phyloP scores from a whole-genome alignment of 2,888 invertebrate species.

The Neria commutata region DNA sequence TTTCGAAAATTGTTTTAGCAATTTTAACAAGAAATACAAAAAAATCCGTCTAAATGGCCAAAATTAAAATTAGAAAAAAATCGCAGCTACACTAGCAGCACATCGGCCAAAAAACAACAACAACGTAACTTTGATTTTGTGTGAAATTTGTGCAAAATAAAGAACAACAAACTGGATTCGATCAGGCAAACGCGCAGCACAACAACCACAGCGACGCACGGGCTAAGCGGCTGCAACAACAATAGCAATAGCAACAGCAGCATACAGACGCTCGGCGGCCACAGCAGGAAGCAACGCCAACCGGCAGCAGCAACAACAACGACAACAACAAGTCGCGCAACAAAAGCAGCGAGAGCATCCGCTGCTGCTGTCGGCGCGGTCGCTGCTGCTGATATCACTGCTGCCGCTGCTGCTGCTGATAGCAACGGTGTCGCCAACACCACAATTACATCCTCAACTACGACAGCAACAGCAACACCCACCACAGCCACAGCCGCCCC shows the following conservation, averaged over 20 bases:
- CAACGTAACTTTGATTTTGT: background rate
- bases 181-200: background rate
- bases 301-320: slow-evolving; percentile 19
- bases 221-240: background rate
- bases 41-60: background rate
- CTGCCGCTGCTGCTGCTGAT: slow-evolving; percentile 22
- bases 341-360: slow-evolving; percentile 19
- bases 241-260: slow-evolving; percentile 14
- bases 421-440: slow-evolving; percentile 10
- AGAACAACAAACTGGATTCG: slow-evolving; percentile 1
- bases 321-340: slow-evolving; percentile 16
- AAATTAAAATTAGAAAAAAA: slow-evolving; percentile 2
- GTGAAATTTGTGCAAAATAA: background rate
- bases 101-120: too few relatives aligned
- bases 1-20: too few relatives aligned
- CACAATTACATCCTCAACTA: slow-evolving; percentile 11
- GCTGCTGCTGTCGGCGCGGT: slow-evolving; percentile 6
- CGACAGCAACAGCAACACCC: slow-evolving; percentile 14
- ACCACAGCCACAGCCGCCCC: background rate
- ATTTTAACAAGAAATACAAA: background rate
- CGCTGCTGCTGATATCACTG: slow-evolving; percentile 20
- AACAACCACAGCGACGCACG: background rate
- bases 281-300: slow-evolving; percentile 15
- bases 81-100: too few relatives aligned
- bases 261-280: too few relatives aligned